Conservation (phyloP, 2,113 vertebrate species). For the Platysternon megacephalum region DNA sequence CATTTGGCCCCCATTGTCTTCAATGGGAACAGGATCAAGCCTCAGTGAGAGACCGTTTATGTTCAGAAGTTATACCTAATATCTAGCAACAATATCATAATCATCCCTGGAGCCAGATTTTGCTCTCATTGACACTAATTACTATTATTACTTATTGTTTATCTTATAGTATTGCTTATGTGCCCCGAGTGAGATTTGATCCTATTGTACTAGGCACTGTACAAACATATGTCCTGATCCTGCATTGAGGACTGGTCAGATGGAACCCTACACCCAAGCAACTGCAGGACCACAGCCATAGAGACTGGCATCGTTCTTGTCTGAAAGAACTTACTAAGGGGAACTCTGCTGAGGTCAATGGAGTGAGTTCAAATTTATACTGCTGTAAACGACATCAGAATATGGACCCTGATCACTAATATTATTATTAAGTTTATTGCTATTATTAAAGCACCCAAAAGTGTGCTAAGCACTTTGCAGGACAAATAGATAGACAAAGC, state of each 20-base stretch:
- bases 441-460: background rate
- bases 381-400: background rate
- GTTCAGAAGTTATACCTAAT: conserved; percentile 3
- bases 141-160: conserved; percentile 33
- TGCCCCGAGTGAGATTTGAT: background rate
- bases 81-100: conserved; percentile 7
- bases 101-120: background rate
- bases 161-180: background rate
- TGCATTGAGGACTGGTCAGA: background rate
- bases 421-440: background rate
- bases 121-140: background rate
- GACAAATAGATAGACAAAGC: conserved; percentile 3
- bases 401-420: background rate
- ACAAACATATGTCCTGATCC: background rate
- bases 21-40: background rate
- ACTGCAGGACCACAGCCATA: background rate
- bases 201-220: background rate
- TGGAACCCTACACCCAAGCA: background rate
- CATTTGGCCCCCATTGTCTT: background rate
- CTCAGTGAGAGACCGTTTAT: background rate
- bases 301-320: background rate
- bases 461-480: background rate
- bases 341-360: background rate
- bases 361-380: background rate
- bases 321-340: background rate